Conservation (phyloP, 2,797 vertebrate species). For the Alcedo atthis region DNA sequence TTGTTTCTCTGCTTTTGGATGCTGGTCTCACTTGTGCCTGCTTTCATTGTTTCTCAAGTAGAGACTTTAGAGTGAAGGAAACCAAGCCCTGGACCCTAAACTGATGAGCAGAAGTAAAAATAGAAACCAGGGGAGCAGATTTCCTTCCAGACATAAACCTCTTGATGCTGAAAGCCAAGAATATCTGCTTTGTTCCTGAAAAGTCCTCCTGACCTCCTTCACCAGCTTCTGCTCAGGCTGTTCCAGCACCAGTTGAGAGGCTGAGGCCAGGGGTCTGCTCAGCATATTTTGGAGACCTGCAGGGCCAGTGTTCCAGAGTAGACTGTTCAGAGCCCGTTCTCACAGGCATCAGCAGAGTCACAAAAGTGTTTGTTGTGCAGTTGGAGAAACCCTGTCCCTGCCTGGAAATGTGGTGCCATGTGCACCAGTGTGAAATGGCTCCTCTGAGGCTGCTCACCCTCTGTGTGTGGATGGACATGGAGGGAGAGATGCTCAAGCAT, state of each 20-base stretch:
- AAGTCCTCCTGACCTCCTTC: background rate
- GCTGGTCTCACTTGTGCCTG: background rate
- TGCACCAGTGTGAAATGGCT: rapidly evolving
- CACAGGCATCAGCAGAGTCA: background rate
- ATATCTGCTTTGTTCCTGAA: background rate
- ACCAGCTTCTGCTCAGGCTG: background rate
- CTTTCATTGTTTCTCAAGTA: conserved; percentile 1
- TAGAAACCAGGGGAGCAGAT: conserved; percentile 35
- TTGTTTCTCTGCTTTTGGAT: background rate
- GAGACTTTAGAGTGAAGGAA: background rate
- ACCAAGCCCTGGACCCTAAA: conserved; percentile 16
- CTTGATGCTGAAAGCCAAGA: background rate
- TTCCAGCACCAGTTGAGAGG: background rate
- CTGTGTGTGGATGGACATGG: too few relatives aligned
- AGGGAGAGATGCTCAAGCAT: background rate
- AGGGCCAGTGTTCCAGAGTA: background rate
- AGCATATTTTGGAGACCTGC: rapidly evolving
- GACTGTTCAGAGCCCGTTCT: rapidly evolving
- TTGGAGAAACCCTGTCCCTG: background rate
- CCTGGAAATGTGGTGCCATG: background rate
- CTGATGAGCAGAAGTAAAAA: conserved; percentile 6
- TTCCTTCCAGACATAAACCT: conserved; percentile 13
- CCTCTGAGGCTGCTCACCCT: rapidly evolving
- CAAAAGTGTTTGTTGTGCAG: background rate
- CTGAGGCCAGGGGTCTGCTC: background rate